phyloP scores from a whole-genome alignment of 2,113 vertebrate genomes.

The Amia ocellicauda region DNA sequence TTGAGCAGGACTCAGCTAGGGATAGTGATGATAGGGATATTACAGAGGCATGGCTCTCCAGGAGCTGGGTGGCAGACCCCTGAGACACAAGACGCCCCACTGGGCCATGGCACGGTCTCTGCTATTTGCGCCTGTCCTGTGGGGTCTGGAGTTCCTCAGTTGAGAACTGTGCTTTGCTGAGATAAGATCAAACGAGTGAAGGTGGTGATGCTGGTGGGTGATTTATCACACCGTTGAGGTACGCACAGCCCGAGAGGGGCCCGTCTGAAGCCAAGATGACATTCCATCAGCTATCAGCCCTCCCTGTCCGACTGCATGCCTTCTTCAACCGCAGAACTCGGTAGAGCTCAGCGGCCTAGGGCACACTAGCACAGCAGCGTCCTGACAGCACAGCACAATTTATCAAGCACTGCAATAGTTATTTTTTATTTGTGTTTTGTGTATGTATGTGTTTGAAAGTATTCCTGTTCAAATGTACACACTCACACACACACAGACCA shows the following conservation, averaged over 20 bases:
- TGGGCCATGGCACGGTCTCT: constrained; percentile 90
- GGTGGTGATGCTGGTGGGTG: constrained; percentile 82
- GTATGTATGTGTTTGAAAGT: constrained; percentile 8
- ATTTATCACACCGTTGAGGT: constrained; percentile 91
- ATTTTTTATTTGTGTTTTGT: too few species aligned
- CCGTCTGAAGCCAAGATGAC: constrained; percentile 63
- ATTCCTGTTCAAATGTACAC: too few species aligned
- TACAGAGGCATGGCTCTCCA: constrained; percentile 68
- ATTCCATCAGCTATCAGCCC: constrained; percentile 60
- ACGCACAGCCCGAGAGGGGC: constrained; percentile 69
- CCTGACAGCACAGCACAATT: not conserved
- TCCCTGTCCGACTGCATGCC: constrained; percentile 54
- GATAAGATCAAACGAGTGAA: constrained; percentile 91
- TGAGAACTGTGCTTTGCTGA: constrained; percentile 92
- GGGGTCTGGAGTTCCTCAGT: constrained; percentile 97
- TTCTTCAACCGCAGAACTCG: not conserved
- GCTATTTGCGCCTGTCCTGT: constrained; percentile 85
- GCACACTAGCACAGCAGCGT: not conserved
- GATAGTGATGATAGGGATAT: constrained; percentile 73
- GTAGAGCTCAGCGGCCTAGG: not conserved
- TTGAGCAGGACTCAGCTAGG: too few species aligned
- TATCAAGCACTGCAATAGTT: not conserved
- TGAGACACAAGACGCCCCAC: constrained; percentile 75
- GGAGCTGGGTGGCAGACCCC: constrained; percentile 72
- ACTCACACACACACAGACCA: constrained; percentile 6